Conservation (phyloP, 2,888 invertebrate genomes). For the Agriopis marginaria region DNA sequence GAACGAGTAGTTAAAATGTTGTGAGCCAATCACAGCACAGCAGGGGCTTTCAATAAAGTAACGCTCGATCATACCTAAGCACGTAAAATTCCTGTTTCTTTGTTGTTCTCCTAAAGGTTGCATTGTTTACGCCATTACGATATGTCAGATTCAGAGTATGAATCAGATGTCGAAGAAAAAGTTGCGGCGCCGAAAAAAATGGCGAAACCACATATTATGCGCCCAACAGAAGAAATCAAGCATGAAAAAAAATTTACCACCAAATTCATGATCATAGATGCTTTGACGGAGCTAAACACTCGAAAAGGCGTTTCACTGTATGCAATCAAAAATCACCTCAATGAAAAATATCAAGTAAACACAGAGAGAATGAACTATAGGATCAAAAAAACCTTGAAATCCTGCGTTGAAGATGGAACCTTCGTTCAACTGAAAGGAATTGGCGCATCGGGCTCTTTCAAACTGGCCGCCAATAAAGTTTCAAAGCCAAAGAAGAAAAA, state of each 20-base stretch:
- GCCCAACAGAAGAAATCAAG: constrained; percentile 52
- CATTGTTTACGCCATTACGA: neutral
- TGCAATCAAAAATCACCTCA: constrained; percentile 74
- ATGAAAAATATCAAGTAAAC: constrained; percentile 64
- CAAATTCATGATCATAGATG: constrained; percentile 70
- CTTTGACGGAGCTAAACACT: constrained; percentile 61
- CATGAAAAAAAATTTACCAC: constrained; percentile 65
- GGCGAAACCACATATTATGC: constrained; percentile 45
- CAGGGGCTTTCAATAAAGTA: constrained; percentile 1
- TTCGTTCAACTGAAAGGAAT: constrained; percentile 71
- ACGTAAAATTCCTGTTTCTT: neutral
- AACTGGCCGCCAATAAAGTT: constrained; percentile 57
- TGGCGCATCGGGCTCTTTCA: constrained; percentile 75
- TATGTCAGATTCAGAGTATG: neutral
- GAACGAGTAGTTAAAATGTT: neutral
- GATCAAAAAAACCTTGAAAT: constrained; percentile 71
- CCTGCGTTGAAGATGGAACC: constrained; percentile 65
- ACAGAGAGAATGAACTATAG: constrained; percentile 63
- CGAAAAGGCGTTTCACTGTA: constrained; percentile 74
- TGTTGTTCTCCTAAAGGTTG: neutral
- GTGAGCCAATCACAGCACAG: neutral
- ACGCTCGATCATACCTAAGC: neutral
- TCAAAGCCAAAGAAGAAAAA: constrained; percentile 48
- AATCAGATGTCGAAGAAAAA: constrained; percentile 46
- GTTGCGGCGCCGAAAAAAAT: constrained; percentile 50